phyloP scores from a whole-genome alignment of 2,113 vertebrate species.

The Cololabis saira region DNA sequence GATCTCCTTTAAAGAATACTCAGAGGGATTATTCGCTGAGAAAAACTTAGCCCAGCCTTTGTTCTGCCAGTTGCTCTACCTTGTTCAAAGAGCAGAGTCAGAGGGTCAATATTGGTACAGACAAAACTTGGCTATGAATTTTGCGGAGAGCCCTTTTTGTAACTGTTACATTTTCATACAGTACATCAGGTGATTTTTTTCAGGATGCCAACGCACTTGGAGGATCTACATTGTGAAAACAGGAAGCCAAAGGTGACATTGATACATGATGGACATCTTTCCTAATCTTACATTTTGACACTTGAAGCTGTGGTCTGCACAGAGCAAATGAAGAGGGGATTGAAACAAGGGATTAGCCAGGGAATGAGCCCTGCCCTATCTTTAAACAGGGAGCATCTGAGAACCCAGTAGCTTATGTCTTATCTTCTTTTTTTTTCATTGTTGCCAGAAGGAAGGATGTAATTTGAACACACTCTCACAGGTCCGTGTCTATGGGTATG shows the following conservation, averaged over 20 bases:
- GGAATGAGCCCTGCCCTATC: slow-evolving; percentile 74
- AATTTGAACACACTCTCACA: slow-evolving; percentile 68
- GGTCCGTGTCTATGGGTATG: slow-evolving; percentile 68
- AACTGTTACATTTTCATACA: slow-evolving; percentile 37
- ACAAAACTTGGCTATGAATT: slow-evolving; percentile 39
- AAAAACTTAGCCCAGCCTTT: slow-evolving; percentile 74
- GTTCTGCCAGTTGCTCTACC: slow-evolving; percentile 62
- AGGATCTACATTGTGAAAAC: slow-evolving; percentile 18
- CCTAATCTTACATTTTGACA: slow-evolving; percentile 60
- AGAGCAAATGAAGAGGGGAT: slow-evolving; percentile 61
- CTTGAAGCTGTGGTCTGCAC: slow-evolving; percentile 49
- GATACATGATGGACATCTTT: slow-evolving; percentile 24
- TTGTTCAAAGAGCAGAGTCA: slow-evolving; percentile 63
- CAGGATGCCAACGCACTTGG: slow-evolving; percentile 17
- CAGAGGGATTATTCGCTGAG: slow-evolving; percentile 77
- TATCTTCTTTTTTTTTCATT: slow-evolving; percentile 56
- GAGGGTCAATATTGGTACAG: slow-evolving; percentile 35
- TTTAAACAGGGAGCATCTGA: slow-evolving; percentile 58
- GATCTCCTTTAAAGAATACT: slow-evolving; percentile 80
- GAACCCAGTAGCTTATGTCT: slow-evolving; percentile 62
- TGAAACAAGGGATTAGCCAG: slow-evolving; percentile 71
- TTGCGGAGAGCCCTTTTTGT: slow-evolving; percentile 23
- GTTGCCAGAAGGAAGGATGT: slow-evolving; percentile 66
- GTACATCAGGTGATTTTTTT: slow-evolving; percentile 40
- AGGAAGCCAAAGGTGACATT: slow-evolving; percentile 54